These are phyloP conservation scores for Anolis apletophallus DNA, from an alignment of 2,797 vertebrate species.

Conservation along the genomic window DNA sequence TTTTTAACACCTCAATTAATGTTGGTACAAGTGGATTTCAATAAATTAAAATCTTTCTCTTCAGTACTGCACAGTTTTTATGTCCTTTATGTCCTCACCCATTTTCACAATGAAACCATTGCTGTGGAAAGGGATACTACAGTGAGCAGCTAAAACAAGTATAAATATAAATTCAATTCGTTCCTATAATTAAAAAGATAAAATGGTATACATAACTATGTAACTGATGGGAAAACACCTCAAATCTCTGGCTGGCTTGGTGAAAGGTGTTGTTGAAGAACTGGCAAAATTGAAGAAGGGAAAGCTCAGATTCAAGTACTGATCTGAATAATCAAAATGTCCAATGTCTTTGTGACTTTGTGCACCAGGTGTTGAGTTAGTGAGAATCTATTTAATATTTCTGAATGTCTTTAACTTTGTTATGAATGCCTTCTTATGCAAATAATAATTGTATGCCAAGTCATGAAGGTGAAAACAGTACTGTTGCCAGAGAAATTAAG, in stretches of 20 bases:
- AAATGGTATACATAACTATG: too few relatives aligned
- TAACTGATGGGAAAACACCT: too few relatives aligned
- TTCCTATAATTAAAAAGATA: too few relatives aligned
- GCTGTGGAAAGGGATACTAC: background rate
- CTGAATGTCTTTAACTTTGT: conserved; percentile 36
- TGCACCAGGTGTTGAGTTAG: background rate
- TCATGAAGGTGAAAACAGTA: conserved; percentile 37
- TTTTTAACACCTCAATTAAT: background rate
- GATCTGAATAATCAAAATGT: background rate
- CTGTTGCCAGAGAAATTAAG: conserved; percentile 53
- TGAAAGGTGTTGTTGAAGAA: background rate
- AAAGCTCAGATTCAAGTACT: background rate
- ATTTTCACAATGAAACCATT: background rate
- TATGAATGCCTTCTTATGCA: conserved; percentile 21
- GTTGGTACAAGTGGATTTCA: background rate
- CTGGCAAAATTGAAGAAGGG: background rate
- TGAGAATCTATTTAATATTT: conserved; percentile 42
- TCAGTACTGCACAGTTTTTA: background rate
- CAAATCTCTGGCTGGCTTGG: background rate
- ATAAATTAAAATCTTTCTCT: background rate
- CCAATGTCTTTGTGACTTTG: background rate
- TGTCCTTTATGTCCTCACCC: background rate
- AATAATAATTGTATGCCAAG: conserved; percentile 51
- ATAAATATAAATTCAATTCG: too few relatives aligned
- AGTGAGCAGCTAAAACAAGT: background rate